phyloP scores from a whole-genome alignment of 1,140 invertebrate species.

The Bemisia tabaci region DNA sequence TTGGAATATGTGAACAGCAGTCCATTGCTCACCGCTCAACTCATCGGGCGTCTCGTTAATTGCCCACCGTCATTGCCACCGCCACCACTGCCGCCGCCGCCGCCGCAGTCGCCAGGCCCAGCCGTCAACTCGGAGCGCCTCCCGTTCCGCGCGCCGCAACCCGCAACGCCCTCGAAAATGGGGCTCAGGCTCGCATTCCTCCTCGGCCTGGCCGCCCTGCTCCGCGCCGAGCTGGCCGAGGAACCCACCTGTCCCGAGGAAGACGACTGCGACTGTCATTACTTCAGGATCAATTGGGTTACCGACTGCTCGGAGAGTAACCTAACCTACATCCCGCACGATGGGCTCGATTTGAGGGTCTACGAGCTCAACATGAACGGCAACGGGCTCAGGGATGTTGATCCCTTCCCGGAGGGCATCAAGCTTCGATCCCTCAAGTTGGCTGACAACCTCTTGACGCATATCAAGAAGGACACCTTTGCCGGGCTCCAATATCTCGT shows the following conservation, averaged over 20 bases:
- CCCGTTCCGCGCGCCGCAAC: too few species aligned
- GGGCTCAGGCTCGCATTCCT: background rate
- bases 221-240: slow-evolving; percentile 12
- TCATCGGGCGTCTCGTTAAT: background rate
- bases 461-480: slow-evolving; percentile 43
- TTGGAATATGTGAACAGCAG: background rate
- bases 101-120: background rate
- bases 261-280: slow-evolving; percentile 53
- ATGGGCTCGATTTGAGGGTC: slow-evolving; percentile 44
- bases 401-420: slow-evolving; percentile 45
- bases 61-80: background rate
- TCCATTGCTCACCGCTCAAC: background rate
- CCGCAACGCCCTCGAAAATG: too few species aligned
- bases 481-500: slow-evolving; percentile 47
- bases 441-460: slow-evolving; percentile 46
- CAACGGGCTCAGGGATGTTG: slow-evolving; percentile 43
- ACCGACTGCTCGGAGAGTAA: slow-evolving; percentile 61
- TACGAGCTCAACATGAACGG: slow-evolving; percentile 56
- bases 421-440: slow-evolving; percentile 53
- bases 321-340: slow-evolving; percentile 48
- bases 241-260: slow-evolving; percentile 50
- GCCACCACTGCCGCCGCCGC: background rate
- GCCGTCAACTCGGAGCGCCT: background rate
- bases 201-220: background rate
- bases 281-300: slow-evolving; percentile 60